Percentiles rank a stretch among this genome's conserved stretches.
Evolutionary conservation across 2,888 invertebrate species (phyloP).

Genomic region (Sphecodes monilicornis): DNA sequence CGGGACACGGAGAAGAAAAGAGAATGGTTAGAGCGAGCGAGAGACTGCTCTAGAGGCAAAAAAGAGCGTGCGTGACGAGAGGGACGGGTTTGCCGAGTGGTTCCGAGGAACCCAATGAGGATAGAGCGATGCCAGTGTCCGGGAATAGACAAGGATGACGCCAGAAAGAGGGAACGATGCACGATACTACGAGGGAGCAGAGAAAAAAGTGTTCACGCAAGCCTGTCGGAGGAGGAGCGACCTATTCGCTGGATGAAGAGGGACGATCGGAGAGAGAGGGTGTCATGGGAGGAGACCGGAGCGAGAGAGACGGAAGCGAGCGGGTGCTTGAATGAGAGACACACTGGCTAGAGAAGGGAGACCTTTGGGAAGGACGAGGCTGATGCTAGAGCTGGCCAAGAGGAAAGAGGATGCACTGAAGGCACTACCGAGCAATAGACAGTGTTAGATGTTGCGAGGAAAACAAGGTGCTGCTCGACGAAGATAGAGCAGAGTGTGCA

Average conservation of each 20-base stretch:
- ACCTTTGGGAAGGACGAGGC: not conserved
- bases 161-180: conserved; percentile 28
- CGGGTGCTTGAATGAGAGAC: conserved; percentile 27
- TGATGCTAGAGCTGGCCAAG: not conserved
- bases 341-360: not conserved
- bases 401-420: not conserved
- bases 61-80: conserved; percentile 29
- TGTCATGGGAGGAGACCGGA: not conserved
- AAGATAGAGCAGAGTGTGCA: not conserved
- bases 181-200: conserved; percentile 16
- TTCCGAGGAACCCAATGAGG: conserved; percentile 21
- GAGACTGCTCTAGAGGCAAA: not conserved
- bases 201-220: conserved; percentile 37
- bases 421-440: not conserved
- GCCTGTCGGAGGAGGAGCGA: conserved; percentile 29
- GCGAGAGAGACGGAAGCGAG: not conserved
- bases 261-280: conserved; percentile 22
- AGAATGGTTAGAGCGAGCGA: too few relatives aligned
- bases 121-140: not conserved
- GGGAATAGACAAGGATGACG: not conserved
- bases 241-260: not conserved
- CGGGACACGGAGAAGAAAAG: not conserved
- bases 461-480: not conserved
- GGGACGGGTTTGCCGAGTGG: conserved; percentile 38
- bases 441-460: not conserved